Base-by-base conservation (phyloP, 1,140 invertebrate genomes). In the Calliphora vicina region DNA sequence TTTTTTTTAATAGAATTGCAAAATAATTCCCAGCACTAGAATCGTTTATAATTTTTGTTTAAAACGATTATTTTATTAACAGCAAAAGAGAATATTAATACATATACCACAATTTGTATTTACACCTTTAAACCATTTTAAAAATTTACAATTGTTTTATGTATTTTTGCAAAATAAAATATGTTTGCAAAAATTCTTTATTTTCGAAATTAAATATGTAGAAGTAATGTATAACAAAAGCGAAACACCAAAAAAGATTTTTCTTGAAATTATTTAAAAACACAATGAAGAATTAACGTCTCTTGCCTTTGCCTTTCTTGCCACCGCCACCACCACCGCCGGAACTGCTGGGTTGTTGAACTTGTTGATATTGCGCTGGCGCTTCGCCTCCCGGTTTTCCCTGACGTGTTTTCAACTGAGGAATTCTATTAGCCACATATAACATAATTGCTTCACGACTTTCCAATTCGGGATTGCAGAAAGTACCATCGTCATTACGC, bases 401-500 rank as follows among this genome's bases (percentile, higher is more conserved):
- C 82, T 90, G 89, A 83, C 97, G 92, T 15, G 94, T 94, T 91
- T 99, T 99, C 73, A 99, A 91, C 91, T 98, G 98, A 0, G 97
- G 97, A 89, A 99, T 99, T 87, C 94, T 97, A 84, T 95, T 94
- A 57, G 95, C 95, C 67, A 97, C 89, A 91, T 96, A 94, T 23
- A 93, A 86, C 90, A 98, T 93, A 0, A 99, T 85, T 80, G 95
- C 94, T 86, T 97, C 94, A 85, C 97, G 94, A 3, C 93, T 94
- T 1, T 94, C 92, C 90, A 96, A 98, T 80, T 96, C 93, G 1
- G 93, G 88, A 88, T 96, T 95, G 4, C 94, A 88, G 9, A 95
- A 93, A 27, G 94, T 93, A 0, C 97, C 97, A 92, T 99, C 96
- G 87, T 98, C 97, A 89, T 98, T 96, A 91, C 95, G 97, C 25